Percentiles rank a stretch among this genome's conserved stretches.
phyloP scores from a whole-genome alignment of 1,140 invertebrate genomes.

The Lysiphlebus fabarum region DNA sequence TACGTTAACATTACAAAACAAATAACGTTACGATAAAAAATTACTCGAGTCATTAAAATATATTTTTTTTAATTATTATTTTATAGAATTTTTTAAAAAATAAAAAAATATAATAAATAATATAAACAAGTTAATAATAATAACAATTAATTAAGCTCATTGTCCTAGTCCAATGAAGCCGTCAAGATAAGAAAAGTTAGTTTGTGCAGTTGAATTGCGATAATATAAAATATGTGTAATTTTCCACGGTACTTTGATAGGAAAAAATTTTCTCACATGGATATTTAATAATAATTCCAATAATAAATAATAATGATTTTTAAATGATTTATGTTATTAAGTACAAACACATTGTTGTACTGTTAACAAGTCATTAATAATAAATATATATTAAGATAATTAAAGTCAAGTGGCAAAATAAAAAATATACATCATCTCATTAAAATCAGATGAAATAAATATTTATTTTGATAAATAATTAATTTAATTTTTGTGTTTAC shows the following conservation, averaged over 20 bases:
- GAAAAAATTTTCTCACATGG: conserved; percentile 5
- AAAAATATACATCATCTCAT: background rate
- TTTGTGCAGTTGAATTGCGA: conserved; percentile 14
- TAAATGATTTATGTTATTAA: background rate
- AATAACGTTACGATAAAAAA: no score
- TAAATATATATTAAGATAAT: background rate
- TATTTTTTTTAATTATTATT: no score
- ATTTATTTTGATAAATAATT: background rate
- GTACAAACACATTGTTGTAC: background rate
- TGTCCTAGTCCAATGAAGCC: conserved; percentile 21
- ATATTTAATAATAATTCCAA: background rate
- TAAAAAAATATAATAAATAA: no score
- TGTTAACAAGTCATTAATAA: conserved; percentile 1
- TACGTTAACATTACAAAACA: no score
- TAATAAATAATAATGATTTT: background rate
- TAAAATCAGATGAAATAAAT: background rate
- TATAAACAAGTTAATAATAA: no score
- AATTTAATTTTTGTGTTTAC: conserved; percentile 19
- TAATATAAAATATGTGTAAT: conserved; percentile 21
- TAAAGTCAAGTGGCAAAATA: background rate
- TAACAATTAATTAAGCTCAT: background rate
- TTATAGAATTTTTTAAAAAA: no score
- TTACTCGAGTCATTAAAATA: no score
- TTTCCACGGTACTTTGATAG: conserved; percentile 20
- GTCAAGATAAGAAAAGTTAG: conserved; percentile 19